These are phyloP conservation scores for Crocodylus rhombifer DNA, from an alignment of 2,797 vertebrate genomes.

Conservation along the genomic window DNA sequence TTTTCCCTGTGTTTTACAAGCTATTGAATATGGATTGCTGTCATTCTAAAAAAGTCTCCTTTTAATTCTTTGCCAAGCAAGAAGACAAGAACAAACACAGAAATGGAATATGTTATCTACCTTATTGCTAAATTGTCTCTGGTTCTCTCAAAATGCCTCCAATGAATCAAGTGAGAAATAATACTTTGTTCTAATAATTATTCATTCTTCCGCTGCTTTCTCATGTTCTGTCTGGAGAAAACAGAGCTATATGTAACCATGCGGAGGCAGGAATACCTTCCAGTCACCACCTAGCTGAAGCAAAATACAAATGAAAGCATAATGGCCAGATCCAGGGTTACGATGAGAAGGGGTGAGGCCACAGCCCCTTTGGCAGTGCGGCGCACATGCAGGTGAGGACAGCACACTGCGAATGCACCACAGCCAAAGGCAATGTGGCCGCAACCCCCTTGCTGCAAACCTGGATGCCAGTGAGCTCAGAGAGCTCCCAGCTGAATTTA, in stretches of 20 bases:
- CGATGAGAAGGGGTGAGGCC: no score
- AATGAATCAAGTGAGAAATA: background rate
- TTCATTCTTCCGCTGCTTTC: background rate
- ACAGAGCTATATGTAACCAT: background rate
- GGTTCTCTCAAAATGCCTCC: background rate
- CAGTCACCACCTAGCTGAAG: background rate
- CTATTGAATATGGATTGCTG: background rate
- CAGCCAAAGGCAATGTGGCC: no score
- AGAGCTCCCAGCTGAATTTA: no score
- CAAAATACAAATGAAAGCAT: background rate
- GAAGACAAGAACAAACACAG: background rate
- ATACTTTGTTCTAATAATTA: constrained; percentile 2
- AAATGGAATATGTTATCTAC: background rate
- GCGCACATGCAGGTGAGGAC: no score
- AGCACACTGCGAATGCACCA: no score
- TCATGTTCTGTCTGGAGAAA: background rate
- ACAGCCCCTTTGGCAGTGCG: no score
- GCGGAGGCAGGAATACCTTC: background rate
- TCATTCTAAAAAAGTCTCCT: background rate
- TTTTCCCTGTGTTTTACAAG: background rate
- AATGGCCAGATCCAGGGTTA: background rate
- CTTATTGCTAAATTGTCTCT: background rate
- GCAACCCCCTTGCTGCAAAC: no score
- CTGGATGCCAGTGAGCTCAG: no score
- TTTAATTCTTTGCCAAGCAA: constrained; percentile 1